Evolutionary conservation across 2,797 vertebrate species (phyloP).

Genomic region (Moxostoma hubbsi): DNA sequence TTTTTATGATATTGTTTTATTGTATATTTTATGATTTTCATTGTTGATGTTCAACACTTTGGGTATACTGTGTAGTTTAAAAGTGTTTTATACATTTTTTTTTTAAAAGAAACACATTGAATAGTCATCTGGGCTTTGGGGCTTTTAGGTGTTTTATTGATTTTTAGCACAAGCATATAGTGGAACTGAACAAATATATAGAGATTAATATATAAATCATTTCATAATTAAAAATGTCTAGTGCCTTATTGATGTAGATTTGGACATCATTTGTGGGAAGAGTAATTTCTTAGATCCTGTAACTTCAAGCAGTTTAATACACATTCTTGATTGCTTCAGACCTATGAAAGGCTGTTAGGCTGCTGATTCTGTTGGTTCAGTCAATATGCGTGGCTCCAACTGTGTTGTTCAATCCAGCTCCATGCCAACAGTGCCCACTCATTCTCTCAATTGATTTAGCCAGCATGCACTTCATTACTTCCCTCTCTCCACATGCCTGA

Average conservation of each 20-base stretch:
- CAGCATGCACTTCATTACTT: conserved; percentile 35
- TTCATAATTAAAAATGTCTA: neutral
- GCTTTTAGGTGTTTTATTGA: too few species aligned
- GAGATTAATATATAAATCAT: too few species aligned
- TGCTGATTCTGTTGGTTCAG: conserved; percentile 26
- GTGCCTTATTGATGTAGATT: neutral
- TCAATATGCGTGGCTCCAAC: conserved; percentile 36
- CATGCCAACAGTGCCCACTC: conserved; percentile 40
- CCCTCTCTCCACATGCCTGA: conserved; percentile 11
- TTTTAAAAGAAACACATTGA: too few species aligned
- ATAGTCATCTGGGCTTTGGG: too few species aligned
- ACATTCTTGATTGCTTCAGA: neutral
- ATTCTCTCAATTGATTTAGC: conserved; percentile 38
- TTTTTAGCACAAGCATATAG: too few species aligned
- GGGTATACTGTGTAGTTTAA: too few species aligned
- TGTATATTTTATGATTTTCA: too few species aligned
- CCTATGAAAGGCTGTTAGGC: conserved; percentile 4
- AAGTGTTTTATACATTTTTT: too few species aligned
- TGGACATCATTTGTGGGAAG: neutral
- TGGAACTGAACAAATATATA: too few species aligned
- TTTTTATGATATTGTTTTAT: too few species aligned
- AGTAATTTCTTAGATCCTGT: neutral
- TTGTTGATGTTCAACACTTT: too few species aligned
- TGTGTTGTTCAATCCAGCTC: conserved; percentile 35
- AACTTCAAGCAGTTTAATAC: neutral